Percentiles rank a stretch among this genome's conserved stretches.
phyloP scores from a whole-genome alignment of 2,797 vertebrate species.

The Helicolenus hilgendorfi region DNA sequence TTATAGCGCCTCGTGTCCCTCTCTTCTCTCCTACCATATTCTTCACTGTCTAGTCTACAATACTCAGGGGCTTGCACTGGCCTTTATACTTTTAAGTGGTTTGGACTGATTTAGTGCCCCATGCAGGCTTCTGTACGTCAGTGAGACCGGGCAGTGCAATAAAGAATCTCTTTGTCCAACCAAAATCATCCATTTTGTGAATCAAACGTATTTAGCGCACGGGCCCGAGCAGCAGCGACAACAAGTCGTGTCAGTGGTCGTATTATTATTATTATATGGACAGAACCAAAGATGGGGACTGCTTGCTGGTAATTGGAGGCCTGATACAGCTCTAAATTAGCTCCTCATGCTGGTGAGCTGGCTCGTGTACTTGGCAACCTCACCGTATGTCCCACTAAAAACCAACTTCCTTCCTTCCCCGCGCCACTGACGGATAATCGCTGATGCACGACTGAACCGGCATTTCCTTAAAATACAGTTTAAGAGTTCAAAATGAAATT shows the following conservation, averaged over 20 bases:
- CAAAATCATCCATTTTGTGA: slow-evolving; percentile 57
- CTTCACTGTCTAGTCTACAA: slow-evolving; percentile 69
- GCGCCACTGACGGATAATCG: slow-evolving; percentile 62
- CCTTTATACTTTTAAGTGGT: slow-evolving; percentile 78
- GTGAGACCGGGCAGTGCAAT: slow-evolving; percentile 27
- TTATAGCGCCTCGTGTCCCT: slow-evolving; percentile 34
- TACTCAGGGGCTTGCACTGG: slow-evolving; percentile 59
- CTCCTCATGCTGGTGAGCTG: slow-evolving; percentile 75
- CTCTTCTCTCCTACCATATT: slow-evolving; percentile 47
- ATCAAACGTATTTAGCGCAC: slow-evolving; percentile 57
- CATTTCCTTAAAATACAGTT: slow-evolving; percentile 35
- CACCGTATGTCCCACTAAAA: slow-evolving; percentile 61
- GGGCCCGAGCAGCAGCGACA: slow-evolving; percentile 4
- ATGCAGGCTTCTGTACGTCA: slow-evolving; percentile 55
- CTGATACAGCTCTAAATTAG: slow-evolving; percentile 69
- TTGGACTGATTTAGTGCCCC: slow-evolving; percentile 72
- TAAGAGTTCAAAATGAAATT: neutral
- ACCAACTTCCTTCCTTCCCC: slow-evolving; percentile 49
- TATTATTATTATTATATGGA: slow-evolving; percentile 36
- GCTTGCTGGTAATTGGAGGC: slow-evolving; percentile 59
- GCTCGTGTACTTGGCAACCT: slow-evolving; percentile 66
- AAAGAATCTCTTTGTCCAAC: slow-evolving; percentile 52
- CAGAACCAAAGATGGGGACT: slow-evolving; percentile 38
- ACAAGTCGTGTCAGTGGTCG: slow-evolving; percentile 22
- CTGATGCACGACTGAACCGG: slow-evolving; percentile 45